Percentiles rank a stretch among this genome's conserved stretches.
Conservation (phyloP, 2,888 invertebrate genomes). For the Coenonympha arcania region DNA sequence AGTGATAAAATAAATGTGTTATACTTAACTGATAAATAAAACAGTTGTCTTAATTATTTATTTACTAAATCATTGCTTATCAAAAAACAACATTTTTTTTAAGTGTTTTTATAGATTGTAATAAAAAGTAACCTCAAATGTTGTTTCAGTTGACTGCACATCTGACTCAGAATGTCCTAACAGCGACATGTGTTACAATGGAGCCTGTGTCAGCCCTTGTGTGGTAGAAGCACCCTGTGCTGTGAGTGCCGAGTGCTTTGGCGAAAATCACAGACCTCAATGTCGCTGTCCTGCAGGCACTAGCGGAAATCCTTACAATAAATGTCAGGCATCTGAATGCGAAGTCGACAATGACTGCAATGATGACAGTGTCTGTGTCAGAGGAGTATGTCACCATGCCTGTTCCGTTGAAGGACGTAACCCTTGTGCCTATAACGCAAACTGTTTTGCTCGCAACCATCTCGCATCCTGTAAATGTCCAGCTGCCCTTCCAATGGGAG, state of each 20-base stretch:
- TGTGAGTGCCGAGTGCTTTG: slow-evolving; percentile 87
- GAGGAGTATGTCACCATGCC: slow-evolving; percentile 84
- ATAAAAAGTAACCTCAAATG: too few relatives aligned
- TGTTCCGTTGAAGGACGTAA: slow-evolving; percentile 78
- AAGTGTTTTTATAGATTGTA: too few relatives aligned
- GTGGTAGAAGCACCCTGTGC: slow-evolving; percentile 86
- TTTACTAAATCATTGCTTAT: too few relatives aligned
- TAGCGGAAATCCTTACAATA: slow-evolving; percentile 85
- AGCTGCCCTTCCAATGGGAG: slow-evolving; percentile 82
- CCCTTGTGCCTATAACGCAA: slow-evolving; percentile 87
- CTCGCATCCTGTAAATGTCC: slow-evolving; percentile 88
- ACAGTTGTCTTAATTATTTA: too few relatives aligned
- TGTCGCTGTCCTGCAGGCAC: slow-evolving; percentile 86
- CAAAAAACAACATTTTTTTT: too few relatives aligned
- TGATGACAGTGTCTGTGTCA: slow-evolving; percentile 80
- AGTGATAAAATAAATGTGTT: too few relatives aligned
- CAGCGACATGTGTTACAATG: slow-evolving; percentile 86
- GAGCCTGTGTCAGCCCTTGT: slow-evolving; percentile 87
- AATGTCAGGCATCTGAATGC: slow-evolving; percentile 85
- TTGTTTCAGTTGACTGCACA: slow-evolving; percentile 82
- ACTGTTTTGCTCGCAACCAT: slow-evolving; percentile 86
- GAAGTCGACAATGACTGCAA: slow-evolving; percentile 86
- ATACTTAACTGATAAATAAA: too few relatives aligned
- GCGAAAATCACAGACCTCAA: slow-evolving; percentile 83
- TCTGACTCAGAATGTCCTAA: slow-evolving; percentile 87